phyloP scores from a whole-genome alignment of 2,113 vertebrate species.

The Rhombomys opimus region DNA sequence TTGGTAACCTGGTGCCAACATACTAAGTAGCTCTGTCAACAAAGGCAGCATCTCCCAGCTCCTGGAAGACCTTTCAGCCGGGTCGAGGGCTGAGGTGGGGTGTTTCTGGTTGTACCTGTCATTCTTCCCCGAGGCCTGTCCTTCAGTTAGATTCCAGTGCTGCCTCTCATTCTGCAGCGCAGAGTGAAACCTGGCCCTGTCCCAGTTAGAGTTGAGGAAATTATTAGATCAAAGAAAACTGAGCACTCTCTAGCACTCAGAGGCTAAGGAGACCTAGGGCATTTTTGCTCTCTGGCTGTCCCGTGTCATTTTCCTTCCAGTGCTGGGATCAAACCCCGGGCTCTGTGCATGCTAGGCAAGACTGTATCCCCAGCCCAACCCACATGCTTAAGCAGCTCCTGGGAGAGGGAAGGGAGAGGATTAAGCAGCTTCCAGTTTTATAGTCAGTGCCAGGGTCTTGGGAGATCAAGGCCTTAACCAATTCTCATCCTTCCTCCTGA shows the following conservation, averaged over 20 bases:
- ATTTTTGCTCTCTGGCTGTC: background rate
- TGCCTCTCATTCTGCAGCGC: background rate
- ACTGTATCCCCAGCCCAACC: background rate
- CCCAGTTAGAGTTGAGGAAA: background rate
- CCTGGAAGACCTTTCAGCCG: background rate
- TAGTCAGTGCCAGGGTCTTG: background rate
- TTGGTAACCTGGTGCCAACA: background rate
- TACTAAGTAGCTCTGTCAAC: conserved; percentile 25
- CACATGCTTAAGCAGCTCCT: background rate
- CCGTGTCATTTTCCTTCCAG: background rate
- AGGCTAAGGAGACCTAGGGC: background rate
- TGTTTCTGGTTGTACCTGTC: background rate
- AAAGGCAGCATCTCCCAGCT: background rate
- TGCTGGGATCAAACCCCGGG: background rate
- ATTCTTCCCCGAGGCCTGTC: background rate
- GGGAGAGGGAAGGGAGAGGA: background rate
- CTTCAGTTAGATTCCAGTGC: background rate
- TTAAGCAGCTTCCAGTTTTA: background rate
- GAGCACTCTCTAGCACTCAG: background rate
- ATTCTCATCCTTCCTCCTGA: conserved; percentile 25
- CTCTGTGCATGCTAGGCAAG: background rate
- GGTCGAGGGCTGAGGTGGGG: background rate
- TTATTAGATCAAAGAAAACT: background rate
- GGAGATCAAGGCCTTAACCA: background rate
- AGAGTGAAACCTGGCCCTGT: background rate